Evolutionary conservation across 2,113 vertebrate genomes (phyloP).

Genomic region (Leptobrachium leishanense): DNA sequence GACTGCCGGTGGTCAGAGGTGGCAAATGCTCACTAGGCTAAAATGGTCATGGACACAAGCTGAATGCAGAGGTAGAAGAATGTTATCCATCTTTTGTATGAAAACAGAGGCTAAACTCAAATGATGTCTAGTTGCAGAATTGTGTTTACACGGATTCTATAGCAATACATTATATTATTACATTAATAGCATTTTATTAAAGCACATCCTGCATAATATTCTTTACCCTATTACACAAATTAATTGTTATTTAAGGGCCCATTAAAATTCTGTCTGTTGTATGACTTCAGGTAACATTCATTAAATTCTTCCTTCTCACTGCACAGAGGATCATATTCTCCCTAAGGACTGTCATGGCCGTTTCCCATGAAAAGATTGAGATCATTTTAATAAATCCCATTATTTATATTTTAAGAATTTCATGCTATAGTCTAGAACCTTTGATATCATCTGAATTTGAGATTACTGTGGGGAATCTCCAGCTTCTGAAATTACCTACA

Average conservation of each 20-base stretch:
- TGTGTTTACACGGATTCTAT: no score
- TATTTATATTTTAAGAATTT: constrained; percentile 37
- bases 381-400: constrained; percentile 42
- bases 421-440: constrained; percentile 28
- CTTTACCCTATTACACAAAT: not conserved
- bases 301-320: constrained; percentile 10
- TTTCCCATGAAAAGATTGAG: constrained; percentile 12
- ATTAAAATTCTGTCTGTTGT: not conserved
- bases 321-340: not conserved
- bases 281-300: constrained; percentile 9
- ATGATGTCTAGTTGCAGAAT: no score
- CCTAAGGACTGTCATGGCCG: not conserved
- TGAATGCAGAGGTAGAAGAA: no score
- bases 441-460: constrained; percentile 33
- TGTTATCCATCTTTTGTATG: no score
- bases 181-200: no score
- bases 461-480: constrained; percentile 33
- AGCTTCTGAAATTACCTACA: constrained; percentile 40
- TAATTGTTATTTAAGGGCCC: not conserved
- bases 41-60: no score
- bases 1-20: no score
- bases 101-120: no score
- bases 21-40: no score
- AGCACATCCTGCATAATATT: no score
- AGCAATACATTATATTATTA: no score